Evolutionary conservation across 2,113 vertebrate species (phyloP).

Genomic region (Silurus asotus): DNA sequence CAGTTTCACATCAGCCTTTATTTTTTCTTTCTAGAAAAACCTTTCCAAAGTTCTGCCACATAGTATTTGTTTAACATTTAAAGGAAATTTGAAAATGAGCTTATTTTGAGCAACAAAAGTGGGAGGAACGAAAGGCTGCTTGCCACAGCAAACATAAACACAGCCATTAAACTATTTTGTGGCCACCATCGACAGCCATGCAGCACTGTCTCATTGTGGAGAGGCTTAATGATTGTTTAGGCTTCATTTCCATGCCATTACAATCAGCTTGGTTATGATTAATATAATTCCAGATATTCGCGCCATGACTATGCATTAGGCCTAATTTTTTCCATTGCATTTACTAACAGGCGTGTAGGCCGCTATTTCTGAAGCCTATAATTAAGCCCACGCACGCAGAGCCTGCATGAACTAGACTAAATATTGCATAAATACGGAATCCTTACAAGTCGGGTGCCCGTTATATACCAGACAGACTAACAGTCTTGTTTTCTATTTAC

Average conservation of each 20-base stretch:
- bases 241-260: constrained; percentile 39
- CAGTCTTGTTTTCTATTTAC: constrained; percentile 32
- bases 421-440: constrained; percentile 42
- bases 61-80: constrained; percentile 48
- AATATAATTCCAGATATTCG: constrained; percentile 40
- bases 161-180: constrained; percentile 70
- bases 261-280: constrained; percentile 39
- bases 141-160: constrained; percentile 72
- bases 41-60: constrained; percentile 21
- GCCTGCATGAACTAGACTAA: constrained; percentile 46
- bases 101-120: constrained; percentile 72
- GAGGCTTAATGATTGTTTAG: constrained; percentile 42
- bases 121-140: constrained; percentile 62
- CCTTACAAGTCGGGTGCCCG: constrained; percentile 21
- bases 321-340: constrained; percentile 37
- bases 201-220: constrained; percentile 38
- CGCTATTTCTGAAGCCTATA: constrained; percentile 29
- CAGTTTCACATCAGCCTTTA: neutral
- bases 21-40: neutral
- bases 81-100: constrained; percentile 55
- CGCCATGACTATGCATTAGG: constrained; percentile 41
- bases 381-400: constrained; percentile 42
- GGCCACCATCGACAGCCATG: constrained; percentile 61
- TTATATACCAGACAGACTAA: constrained; percentile 17
- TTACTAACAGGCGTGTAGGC: constrained; percentile 30